phyloP scores from a whole-genome alignment of 2,797 vertebrate genomes.

The Trematomus bernacchii region DNA sequence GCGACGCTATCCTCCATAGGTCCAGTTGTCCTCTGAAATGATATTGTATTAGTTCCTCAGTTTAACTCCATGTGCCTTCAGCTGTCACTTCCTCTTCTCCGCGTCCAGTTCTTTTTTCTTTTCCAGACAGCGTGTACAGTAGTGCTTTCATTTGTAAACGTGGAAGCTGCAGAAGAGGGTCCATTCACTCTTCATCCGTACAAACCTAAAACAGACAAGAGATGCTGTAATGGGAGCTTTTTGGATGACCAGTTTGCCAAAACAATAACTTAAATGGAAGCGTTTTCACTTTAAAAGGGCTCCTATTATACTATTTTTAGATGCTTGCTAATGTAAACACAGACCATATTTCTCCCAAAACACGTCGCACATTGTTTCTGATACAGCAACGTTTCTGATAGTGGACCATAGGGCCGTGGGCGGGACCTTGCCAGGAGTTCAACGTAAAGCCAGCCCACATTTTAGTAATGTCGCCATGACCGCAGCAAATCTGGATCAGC shows the following conservation, averaged over 20 bases:
- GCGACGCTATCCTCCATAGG: conserved; percentile 59
- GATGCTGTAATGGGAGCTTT: neutral
- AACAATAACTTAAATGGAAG: neutral
- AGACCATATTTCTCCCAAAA: no score
- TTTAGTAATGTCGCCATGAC: no score
- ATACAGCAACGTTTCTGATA: no score
- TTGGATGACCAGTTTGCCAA: neutral
- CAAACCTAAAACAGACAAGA: conserved; percentile 89
- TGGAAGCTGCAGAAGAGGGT: conserved; percentile 69
- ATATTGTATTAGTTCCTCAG: conserved; percentile 79
- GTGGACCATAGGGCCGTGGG: no score
- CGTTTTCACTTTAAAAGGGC: no score
- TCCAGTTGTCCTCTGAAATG: conserved; percentile 79
- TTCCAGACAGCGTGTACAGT: conserved; percentile 93
- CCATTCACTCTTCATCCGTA: conserved; percentile 96
- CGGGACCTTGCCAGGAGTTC: no score
- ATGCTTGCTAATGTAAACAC: no score
- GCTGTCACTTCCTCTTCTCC: conserved; percentile 54
- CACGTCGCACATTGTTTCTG: no score
- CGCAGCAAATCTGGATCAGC: no score
- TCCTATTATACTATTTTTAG: no score
- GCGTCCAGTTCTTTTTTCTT: conserved; percentile 64
- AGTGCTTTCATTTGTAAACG: conserved; percentile 89
- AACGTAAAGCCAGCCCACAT: no score
- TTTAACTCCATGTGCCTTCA: conserved; percentile 81